Base-by-base conservation (phyloP, 1,140 invertebrate genomes). In the Leptopilina clavipes region DNA sequence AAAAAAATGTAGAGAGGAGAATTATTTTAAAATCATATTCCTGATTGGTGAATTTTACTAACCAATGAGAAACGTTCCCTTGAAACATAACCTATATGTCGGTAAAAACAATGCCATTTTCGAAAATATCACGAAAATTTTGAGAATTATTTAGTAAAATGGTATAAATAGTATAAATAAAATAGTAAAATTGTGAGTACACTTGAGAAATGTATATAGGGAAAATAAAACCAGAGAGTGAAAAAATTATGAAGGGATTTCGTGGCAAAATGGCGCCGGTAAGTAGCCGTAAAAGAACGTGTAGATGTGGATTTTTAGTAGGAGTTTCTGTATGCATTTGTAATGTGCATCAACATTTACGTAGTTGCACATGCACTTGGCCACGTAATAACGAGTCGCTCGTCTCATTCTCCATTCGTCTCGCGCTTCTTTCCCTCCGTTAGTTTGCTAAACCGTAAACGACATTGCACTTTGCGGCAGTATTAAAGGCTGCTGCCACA, bases 371-470 rank as follows among this genome's bases (percentile, higher is more conserved):
- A 48, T 25, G 18, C 18, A 48, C 81, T 79, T 78, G 70, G 78
- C 78, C 76, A 76, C 78, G 78, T 79, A 84, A 84, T 81, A 80
- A 85, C 78, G 77, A 79, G 77, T 76, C 48, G 37, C 82, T 80
- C 83, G 79, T 79, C 73, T 83, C 81, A 83, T 87, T 84, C 82
- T 44, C 74, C 76, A 80, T 84, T 84, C 82, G 75, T 65, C 76
- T 77, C 82, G 81, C 82, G 82, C 79, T 80, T 81, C 81, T 81
- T 85, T 79, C 72, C 59, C 83, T 9, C 37, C 37, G 81, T 83
- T 82, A 83, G 74, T 82, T 77, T 78, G 77, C 78, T 72, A 85
- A 84, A 83, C 81, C 83, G 82, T 86, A 84, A 87, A 86, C 82
- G 82, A 86, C 79, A 80, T 79, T 82, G 80, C 76, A 78, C 80